Conservation (phyloP, 2,113 vertebrate genomes). For the Notechis scutatus region DNA sequence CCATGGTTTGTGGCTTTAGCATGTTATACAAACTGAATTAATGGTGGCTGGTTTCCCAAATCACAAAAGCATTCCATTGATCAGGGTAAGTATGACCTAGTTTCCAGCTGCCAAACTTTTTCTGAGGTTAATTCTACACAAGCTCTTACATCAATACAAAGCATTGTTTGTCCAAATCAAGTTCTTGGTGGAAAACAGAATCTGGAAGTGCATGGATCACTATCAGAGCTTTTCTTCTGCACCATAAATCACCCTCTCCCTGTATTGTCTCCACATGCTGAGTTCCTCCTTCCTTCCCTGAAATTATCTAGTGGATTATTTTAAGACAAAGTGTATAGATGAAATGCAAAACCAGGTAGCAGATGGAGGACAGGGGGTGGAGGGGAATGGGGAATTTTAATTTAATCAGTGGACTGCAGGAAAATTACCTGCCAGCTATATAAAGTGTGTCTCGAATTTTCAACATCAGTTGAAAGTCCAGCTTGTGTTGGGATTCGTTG, state of each 20-base stretch:
- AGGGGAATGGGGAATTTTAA: conserved; percentile 77
- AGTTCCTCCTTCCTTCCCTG: conserved; percentile 52
- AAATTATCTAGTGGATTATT: conserved; percentile 67
- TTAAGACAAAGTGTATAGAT: conserved; percentile 68
- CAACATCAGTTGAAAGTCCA: conserved; percentile 99
- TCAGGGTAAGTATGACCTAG: background rate
- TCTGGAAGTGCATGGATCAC: background rate
- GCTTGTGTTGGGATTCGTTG: conserved; percentile 96
- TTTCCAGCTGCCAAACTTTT: background rate
- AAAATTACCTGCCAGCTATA: conserved; percentile 96
- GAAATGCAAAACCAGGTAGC: conserved; percentile 61
- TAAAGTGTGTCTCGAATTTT: conserved; percentile 99
- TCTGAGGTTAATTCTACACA: background rate
- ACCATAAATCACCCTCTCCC: background rate
- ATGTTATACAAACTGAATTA: background rate
- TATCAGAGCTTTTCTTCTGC: background rate
- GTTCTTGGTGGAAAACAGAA: background rate
- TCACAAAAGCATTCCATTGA: background rate
- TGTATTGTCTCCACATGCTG: background rate
- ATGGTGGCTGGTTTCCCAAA: background rate
- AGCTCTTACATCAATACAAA: background rate
- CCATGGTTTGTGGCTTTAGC: background rate
- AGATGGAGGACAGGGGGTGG: background rate
- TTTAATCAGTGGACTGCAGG: conserved; percentile 82
- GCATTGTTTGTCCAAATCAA: background rate